Base-by-base conservation (phyloP, 1,140 invertebrate genomes). In the Forficula auricularia region DNA sequence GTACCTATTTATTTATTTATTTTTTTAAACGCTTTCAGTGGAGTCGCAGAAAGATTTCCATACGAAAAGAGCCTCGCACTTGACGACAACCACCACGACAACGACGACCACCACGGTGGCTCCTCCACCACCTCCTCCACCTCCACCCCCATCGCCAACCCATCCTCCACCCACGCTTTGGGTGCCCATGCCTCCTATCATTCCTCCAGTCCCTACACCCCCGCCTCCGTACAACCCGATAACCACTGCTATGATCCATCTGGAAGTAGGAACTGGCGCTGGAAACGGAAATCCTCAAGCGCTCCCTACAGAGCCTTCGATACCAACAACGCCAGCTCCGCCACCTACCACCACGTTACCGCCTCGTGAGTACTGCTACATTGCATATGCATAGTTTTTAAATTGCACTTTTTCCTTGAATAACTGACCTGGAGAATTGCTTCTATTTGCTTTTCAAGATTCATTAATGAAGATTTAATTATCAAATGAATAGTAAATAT, bases 21-120 rank as follows among this genome's bases (percentile, higher is more conserved):
- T 27, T 27, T 27, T 27, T 27, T 6, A 27, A 27, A 27, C 15
- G 13, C 47, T 68, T 64, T 30, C 62, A 89, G 85, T 87, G 49
- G 83, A 88, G 59, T 80, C 84, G 4, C 84, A 88, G 59, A 82
- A 81, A 58, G 81, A 87, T 58, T 88, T 82, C 60, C 83, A 88
- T 59, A 72, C 78, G 55, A 75, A 76, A 50, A 73, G 52, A 45
- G 46, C 50, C 2, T 40, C 62, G 50, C 43, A 65, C 52, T 60
- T 70, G 66, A 59, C 55, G 63, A 52, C 56, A 64, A 62, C 56
- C 52, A 18, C 58, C 16, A 60, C 61, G 42, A 59, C 44, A 10
- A 40, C 43, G 13, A 46, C 45, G 13, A 43, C 37, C 9, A 35
- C 32, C 4, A 47, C 10, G 10, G 15, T 44, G 35, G 43, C 18